These are phyloP conservation scores for Rana temporaria DNA, from an alignment of 2,113 vertebrate genomes.

Conservation along the genomic window DNA sequence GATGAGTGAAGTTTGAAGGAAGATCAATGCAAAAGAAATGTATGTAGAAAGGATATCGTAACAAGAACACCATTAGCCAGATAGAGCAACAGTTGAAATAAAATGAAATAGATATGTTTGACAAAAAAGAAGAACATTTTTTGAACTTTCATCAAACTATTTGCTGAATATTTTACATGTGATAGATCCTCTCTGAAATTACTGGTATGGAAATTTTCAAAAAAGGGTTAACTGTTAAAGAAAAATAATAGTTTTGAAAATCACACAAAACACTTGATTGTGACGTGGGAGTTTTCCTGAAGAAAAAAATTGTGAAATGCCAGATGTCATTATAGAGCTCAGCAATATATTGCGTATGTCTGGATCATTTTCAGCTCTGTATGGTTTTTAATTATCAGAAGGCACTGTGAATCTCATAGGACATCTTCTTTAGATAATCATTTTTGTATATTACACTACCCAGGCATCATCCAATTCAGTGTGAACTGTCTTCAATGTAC, in stretches of 20 bases:
- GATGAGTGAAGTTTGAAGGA: too few species aligned
- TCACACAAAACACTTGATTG: conserved; percentile 10
- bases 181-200: too few species aligned
- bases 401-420: conserved; percentile 52
- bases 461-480: conserved; percentile 33
- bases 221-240: conserved; percentile 12
- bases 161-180: too few species aligned
- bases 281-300: conserved; percentile 40
- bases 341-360: conserved; percentile 25
- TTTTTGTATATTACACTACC: conserved; percentile 23
- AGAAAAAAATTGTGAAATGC: conserved; percentile 47
- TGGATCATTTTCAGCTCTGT: conserved; percentile 43
- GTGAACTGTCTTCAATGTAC: conserved; percentile 16
- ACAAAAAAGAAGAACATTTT: too few species aligned
- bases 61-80: too few species aligned
- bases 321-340: conserved; percentile 55
- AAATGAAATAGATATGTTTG: too few species aligned
- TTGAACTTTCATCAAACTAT: too few species aligned
- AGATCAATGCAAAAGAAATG: too few species aligned
- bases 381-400: conserved; percentile 22
- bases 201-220: too few species aligned
- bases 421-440: conserved; percentile 52
- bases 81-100: too few species aligned
- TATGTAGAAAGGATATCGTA: too few species aligned
- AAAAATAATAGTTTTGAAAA: conserved; percentile 6